Evolutionary conservation across 2,113 vertebrate genomes (phyloP).

Genomic region (Pogonocichla stellata): DNA sequence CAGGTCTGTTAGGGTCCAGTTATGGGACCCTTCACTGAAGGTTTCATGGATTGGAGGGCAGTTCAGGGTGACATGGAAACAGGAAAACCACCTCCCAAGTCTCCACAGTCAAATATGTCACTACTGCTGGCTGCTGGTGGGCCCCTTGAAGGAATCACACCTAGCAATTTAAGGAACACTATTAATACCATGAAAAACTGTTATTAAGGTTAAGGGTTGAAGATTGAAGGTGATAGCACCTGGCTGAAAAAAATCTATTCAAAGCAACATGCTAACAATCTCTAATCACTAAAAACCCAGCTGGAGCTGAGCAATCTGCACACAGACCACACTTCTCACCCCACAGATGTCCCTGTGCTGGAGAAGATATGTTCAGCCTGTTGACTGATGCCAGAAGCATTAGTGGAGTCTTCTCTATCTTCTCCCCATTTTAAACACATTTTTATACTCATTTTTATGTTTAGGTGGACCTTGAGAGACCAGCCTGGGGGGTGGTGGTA

Average conservation of each 20-base stretch:
- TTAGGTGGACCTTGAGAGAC: neutral
- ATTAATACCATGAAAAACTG: neutral
- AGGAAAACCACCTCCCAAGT: neutral
- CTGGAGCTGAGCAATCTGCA: neutral
- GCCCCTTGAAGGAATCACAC: neutral
- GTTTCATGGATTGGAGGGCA: neutral
- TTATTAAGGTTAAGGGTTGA: neutral
- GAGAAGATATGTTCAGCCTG: neutral
- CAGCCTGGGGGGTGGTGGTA: accelerated
- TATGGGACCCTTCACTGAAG: neutral
- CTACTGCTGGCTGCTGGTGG: neutral
- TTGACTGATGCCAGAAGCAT: neutral
- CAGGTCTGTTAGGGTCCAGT: neutral
- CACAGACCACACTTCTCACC: neutral
- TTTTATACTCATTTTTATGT: neutral
- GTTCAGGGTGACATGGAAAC: neutral
- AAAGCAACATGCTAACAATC: neutral
- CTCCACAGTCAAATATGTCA: neutral
- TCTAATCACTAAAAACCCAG: neutral
- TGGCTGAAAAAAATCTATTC: neutral
- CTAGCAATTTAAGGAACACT: neutral
- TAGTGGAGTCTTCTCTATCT: neutral
- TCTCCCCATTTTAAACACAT: neutral
- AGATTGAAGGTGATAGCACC: neutral
- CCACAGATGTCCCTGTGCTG: accelerated